phyloP scores from a whole-genome alignment of 2,113 vertebrate genomes.

The Rhabdornis inornatus region DNA sequence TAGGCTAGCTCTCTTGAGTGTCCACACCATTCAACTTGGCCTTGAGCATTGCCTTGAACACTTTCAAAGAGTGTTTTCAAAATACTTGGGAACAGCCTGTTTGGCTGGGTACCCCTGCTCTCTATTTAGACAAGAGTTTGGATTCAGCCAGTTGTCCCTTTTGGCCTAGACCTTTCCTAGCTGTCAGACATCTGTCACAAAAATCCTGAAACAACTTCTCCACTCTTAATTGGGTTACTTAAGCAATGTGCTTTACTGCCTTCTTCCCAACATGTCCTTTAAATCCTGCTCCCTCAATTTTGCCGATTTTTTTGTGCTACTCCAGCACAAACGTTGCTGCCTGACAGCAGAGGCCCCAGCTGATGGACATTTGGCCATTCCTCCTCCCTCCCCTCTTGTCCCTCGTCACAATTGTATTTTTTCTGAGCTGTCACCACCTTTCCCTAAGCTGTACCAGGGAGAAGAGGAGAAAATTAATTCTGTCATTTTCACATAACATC shows the following conservation, averaged over 20 bases:
- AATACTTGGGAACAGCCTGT: background rate
- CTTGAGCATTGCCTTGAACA: background rate
- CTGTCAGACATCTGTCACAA: background rate
- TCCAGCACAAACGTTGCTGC: background rate
- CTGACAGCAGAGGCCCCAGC: background rate
- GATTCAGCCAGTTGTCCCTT: background rate
- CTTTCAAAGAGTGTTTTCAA: background rate
- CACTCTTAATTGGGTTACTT: background rate
- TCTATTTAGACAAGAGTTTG: background rate
- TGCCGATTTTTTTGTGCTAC: background rate
- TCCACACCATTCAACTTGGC: background rate
- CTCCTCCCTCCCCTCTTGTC: background rate
- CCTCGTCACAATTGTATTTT: no score
- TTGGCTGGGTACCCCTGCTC: background rate
- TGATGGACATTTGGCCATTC: background rate
- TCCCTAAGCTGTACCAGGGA: background rate
- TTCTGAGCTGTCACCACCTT: slow-evolving; percentile 53
- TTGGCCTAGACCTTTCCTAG: background rate
- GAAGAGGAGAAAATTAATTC: slow-evolving; percentile 50
- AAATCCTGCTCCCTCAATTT: background rate
- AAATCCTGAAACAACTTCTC: background rate
- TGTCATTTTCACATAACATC: slow-evolving; percentile 37
- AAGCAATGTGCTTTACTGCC: background rate
- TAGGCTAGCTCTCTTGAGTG: no score
- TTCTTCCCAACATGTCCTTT: background rate